phyloP scores from a whole-genome alignment of 2,797 vertebrate genomes.

The Chrosomus eos region DNA sequence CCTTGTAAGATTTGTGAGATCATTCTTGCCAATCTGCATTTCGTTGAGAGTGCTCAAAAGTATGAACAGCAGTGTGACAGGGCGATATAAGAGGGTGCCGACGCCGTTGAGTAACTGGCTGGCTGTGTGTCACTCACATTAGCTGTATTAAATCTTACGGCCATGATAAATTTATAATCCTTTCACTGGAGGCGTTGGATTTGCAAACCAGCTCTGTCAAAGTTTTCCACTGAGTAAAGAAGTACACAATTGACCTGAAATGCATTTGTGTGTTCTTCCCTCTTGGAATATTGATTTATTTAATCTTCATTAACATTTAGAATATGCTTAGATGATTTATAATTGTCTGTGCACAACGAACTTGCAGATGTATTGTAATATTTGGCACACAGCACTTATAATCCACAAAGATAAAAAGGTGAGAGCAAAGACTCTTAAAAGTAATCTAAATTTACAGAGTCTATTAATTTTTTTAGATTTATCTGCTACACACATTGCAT shows the following conservation, averaged over 20 bases:
- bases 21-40: slow-evolving; percentile 41
- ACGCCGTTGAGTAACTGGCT: slow-evolving; percentile 53
- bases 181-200: slow-evolving; percentile 60
- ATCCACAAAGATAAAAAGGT: not conserved
- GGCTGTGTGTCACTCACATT: slow-evolving; percentile 62
- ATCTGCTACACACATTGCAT: not conserved
- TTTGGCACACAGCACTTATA: not conserved
- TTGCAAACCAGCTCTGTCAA: slow-evolving; percentile 48
- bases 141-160: slow-evolving; percentile 65
- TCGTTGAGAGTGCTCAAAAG: slow-evolving; percentile 38
- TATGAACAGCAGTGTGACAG: slow-evolving; percentile 23
- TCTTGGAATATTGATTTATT: slow-evolving; percentile 21
- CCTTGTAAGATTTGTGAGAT: slow-evolving; percentile 44
- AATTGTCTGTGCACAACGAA: slow-evolving; percentile 9
- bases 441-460: not conserved
- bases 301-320: slow-evolving; percentile 12
- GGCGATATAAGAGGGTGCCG: not conserved
- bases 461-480: not conserved
- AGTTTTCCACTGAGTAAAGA: slow-evolving; percentile 17
- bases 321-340: not conserved
- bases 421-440: not conserved
- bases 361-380: not conserved
- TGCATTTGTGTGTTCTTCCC: not conserved
- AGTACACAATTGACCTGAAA: not conserved
- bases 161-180: slow-evolving; percentile 63